Base-by-base conservation (phyloP, 1,140 invertebrate genomes). In the Pomacea maculata region DNA sequence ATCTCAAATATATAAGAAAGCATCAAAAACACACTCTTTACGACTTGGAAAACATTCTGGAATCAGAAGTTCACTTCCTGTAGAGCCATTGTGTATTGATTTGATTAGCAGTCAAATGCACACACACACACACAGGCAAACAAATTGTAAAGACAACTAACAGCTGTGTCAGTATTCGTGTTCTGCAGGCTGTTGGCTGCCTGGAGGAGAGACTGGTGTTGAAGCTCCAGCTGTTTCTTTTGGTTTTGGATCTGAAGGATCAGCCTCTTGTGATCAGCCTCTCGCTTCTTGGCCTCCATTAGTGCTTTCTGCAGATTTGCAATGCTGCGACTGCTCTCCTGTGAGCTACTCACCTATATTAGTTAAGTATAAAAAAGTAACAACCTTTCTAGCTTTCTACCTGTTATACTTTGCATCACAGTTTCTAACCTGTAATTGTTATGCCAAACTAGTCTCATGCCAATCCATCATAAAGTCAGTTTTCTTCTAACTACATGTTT, bases 261-360 rank as follows among this genome's bases (percentile, higher is more conserved):
- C 19, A 88, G 77, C 34, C 85, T 83, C 74, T 85, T 84, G 78
- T 89, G 88, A n/a, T n/a, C n/a, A n/a, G n/a, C 83, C 61, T 87
- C 86, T 45, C 83, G 73, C 45, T 82, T 75, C 75, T 82, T 83
- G 17, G 85, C 79, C 61, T 84, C 83, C 54, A 83, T n/a, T 72
- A 88, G 74, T 14, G 80, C 82, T 68, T 80, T 81, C 57, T 85
- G 78, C 71, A 84, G 64, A 57, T 68, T 77, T 1, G 55, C 79
- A 17, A 86, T 65, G 52, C 80, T 75, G 21, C 29, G 75, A 10
- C 68, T 25, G n/a, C 45, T 82, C 14, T 80, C 55, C 25, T 77
- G 74, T 17, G 85, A 74, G 78, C 73, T 79, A n/a, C 78, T 79
- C 55, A 82, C 78, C 80, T 82, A 61, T 19, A 82, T 78, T 25